Evolutionary conservation across 1,140 invertebrate genomes (phyloP).

Genomic region (Ceratosolen solmsi): DNA sequence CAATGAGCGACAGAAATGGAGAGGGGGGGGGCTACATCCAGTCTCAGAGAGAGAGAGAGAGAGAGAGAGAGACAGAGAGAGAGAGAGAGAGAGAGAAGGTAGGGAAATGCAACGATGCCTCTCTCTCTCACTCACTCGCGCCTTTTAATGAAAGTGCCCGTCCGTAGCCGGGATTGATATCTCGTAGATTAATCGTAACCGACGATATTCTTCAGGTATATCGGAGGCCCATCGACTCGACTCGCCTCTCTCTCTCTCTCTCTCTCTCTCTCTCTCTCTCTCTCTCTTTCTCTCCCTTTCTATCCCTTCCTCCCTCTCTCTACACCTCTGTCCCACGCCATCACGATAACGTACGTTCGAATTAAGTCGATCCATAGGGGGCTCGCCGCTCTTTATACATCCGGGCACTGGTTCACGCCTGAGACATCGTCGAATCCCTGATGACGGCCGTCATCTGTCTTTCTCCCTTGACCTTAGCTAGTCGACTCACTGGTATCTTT

Average conservation of each 20-base stretch:
- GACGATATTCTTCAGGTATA: slow-evolving; percentile 37
- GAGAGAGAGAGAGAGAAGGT: background rate
- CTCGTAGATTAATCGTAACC: slow-evolving; percentile 49
- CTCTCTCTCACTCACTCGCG: background rate
- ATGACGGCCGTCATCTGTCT: slow-evolving; percentile 51
- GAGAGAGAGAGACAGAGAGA: background rate
- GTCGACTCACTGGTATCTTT: slow-evolving; percentile 12
- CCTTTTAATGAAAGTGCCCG: slow-evolving; percentile 43
- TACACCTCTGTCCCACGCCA: slow-evolving; percentile 42
- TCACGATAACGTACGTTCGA: slow-evolving; percentile 57
- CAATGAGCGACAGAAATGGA: background rate
- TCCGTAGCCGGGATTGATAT: slow-evolving; percentile 45
- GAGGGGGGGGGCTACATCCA: background rate
- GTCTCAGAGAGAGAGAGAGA: background rate
- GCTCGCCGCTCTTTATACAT: slow-evolving; percentile 50
- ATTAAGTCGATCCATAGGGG: slow-evolving; percentile 58
- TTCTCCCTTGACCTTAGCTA: slow-evolving; percentile 20
- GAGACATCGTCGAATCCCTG: slow-evolving; percentile 34
- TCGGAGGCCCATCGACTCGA: background rate
- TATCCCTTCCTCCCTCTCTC: background rate
- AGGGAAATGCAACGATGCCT: too few relatives aligned
- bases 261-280: too few relatives aligned
- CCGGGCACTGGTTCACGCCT: slow-evolving; percentile 47
- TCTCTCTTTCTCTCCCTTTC: background rate
- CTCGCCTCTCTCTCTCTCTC: background rate